Evolutionary conservation across 2,888 invertebrate genomes (phyloP).

Genomic region (Boloria selene): DNA sequence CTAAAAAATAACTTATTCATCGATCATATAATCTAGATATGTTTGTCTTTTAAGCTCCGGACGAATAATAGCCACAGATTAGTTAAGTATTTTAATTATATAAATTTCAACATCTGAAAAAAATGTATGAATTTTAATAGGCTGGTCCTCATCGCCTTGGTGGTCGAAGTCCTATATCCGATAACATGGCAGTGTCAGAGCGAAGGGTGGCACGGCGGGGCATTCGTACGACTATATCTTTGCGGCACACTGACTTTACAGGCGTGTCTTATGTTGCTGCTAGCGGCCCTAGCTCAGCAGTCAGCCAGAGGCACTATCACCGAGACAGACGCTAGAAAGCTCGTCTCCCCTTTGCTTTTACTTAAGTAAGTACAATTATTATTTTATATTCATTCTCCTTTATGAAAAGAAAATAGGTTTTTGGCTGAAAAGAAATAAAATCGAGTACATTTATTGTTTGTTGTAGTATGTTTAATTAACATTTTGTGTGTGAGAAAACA

Average conservation of each 20-base stretch:
- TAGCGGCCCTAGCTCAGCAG: conserved; percentile 86
- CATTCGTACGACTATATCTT: conserved; percentile 87
- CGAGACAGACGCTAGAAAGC: conserved; percentile 86
- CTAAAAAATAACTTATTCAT: too few species aligned
- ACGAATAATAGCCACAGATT: too few species aligned
- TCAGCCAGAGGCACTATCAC: conserved; percentile 91
- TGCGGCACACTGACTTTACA: conserved; percentile 87
- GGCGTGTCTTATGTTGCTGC: conserved; percentile 83
- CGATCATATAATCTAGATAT: too few species aligned
- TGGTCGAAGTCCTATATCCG: conserved; percentile 84
- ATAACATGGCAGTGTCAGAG: conserved; percentile 86
- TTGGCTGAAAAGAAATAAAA: too few species aligned
- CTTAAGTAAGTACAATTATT: conserved; percentile 83
- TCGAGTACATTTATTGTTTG: too few species aligned
- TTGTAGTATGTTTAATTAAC: too few species aligned
- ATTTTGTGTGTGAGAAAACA: too few species aligned
- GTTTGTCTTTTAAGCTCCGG: too few species aligned
- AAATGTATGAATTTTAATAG: conserved; percentile 58
- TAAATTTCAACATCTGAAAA: too few species aligned
- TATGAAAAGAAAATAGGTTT: too few species aligned
- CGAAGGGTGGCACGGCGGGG: conserved; percentile 87
- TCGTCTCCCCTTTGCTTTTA: conserved; percentile 87
- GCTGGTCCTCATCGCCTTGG: conserved; percentile 85
- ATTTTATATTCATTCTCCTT: neutral
- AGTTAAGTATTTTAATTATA: too few species aligned